Base-by-base conservation (phyloP, 2,888 invertebrate genomes). In the Myopa tessellatipennis region DNA sequence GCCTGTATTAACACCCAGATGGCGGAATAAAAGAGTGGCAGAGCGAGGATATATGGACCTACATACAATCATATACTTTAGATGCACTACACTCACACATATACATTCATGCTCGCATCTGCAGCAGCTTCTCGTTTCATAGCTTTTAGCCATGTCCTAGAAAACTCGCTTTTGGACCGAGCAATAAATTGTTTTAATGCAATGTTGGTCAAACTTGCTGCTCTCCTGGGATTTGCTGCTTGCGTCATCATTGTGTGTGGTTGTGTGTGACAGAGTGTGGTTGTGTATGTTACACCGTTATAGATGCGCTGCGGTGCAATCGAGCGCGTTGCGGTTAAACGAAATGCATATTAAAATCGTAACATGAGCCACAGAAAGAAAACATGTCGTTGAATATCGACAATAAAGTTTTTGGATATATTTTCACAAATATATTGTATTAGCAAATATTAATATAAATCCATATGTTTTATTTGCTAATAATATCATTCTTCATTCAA, bases 171-270 rank as follows among this genome's bases (percentile, higher is more conserved):
- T 58, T 40, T 60, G 60, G 36, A 38, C 18, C 58, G 38, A 61
- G 72, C 40, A 58, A 72, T 72, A 72, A 72, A 72, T 72, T 72
- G 58, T 40, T 72, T 60, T 60, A 38, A 58, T 72, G 72, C 40
- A 45, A 60, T 72, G 72, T 72, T 72, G 72, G 72, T 70, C 70
- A 70, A 70, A 70, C n/a, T 70, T 55, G 52, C 34, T 67, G 36
- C 36, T 40, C 16, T 40, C 63, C 18, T 14, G 65, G 67, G 45
- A 12, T 58, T n/a, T 40, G 38, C 40, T 52, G 52, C 14, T 16
- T 18, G 60, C 50, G n/a, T 71, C 63, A 8, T n/a, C 61, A n/a
- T 45, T n/a, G n/a, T 18, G 55, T 67, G 67, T 55, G 5, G 14
- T 26, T 5, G 45, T 73, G 26, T 14, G 18, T 77, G 40, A 60